Conservation (phyloP, 2,113 vertebrate genomes). For the Epinephelus moara region DNA sequence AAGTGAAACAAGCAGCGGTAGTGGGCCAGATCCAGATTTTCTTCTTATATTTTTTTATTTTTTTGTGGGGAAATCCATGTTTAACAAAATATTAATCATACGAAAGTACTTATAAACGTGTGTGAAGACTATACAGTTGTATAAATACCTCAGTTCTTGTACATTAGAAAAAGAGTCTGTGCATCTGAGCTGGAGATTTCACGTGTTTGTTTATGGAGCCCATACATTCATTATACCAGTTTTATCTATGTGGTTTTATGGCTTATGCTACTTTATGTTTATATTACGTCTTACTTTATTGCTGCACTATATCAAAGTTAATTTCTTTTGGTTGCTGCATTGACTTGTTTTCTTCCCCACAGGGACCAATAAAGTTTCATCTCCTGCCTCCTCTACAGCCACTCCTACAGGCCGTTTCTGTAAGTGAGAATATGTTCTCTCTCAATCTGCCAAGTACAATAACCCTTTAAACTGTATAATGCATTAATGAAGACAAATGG, state of each 20-base stretch:
- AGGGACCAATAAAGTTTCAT: constrained; percentile 9
- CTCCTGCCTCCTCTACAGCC: constrained; percentile 2
- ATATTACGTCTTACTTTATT: neutral
- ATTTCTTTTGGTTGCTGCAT: neutral
- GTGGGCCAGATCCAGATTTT: no score
- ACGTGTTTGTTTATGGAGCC: neutral
- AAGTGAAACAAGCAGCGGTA: no score
- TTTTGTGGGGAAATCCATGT: no score
- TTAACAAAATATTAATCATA: no score
- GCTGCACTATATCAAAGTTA: neutral
- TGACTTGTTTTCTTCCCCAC: neutral
- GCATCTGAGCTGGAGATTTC: neutral
- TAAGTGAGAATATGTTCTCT: constrained; percentile 24
- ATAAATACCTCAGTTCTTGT: neutral
- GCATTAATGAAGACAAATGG: constrained; percentile 57
- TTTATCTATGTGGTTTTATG: neutral
- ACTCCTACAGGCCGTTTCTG: neutral
- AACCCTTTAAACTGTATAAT: constrained; percentile 32
- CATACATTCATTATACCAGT: neutral
- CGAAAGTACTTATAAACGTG: no score
- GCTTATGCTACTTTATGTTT: neutral
- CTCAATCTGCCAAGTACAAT: constrained; percentile 29
- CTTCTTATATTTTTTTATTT: no score
- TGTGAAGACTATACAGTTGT: no score
- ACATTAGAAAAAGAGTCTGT: neutral